These are phyloP conservation scores for Propithecus perrieri DNA, from an alignment of 2,797 vertebrate genomes.

Conservation along the genomic window DNA sequence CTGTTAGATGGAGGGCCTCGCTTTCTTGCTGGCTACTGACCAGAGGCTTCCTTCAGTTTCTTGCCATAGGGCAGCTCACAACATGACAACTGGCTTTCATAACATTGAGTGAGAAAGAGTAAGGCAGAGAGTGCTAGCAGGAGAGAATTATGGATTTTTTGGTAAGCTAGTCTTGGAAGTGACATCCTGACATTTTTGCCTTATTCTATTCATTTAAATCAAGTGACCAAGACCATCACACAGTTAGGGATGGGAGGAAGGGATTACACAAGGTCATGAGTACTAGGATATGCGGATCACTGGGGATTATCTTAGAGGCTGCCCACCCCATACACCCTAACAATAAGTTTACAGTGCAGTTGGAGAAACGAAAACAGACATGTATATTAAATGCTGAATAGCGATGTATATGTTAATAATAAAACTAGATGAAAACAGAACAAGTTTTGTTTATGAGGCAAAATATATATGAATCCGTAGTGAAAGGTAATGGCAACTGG, in stretches of 20 bases:
- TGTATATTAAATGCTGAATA: neutral
- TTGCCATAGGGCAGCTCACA: neutral
- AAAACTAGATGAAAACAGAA: neutral
- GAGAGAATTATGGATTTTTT: neutral
- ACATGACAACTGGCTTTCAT: neutral
- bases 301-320: neutral
- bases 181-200: neutral
- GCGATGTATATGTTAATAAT: neutral
- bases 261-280: neutral
- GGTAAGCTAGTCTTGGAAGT: neutral
- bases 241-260: neutral
- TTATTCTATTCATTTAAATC: neutral
- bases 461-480: neutral
- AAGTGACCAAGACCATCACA: neutral
- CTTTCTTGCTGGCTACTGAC: neutral
- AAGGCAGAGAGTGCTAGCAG: neutral
- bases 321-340: neutral
- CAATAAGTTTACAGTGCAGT: neutral
- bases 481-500: neutral
- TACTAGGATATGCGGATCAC: no score
- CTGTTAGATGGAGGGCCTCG: neutral
- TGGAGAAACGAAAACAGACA: neutral
- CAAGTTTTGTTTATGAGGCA: neutral
- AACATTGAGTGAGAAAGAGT: neutral
- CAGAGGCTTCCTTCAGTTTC: neutral